Evolutionary conservation across 1,140 invertebrate species (phyloP), one percentile per base, ranked within the genome.

Genomic region (Harpegnathos saltator): DNA sequence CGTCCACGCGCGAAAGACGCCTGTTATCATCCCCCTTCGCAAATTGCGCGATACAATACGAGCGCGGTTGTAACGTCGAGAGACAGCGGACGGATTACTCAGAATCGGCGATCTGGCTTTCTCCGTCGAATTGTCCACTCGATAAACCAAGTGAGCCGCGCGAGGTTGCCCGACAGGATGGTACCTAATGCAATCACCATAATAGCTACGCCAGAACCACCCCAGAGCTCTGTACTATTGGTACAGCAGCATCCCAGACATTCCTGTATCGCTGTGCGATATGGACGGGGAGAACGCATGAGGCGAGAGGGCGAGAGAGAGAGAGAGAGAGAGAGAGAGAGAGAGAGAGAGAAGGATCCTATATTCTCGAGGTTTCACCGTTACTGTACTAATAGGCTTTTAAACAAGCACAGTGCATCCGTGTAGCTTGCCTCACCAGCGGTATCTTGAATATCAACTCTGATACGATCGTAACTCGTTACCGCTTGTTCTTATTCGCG

Each of bases 131-230:
- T 89, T 83, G 84, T 88, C 68, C 86, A 77, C 73, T 85, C 61
- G 78, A 82, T 73, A 83, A 89, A 88, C 83, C 73, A 72, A 84
- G 56, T 83, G 83, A 77, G 66, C 61, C 72, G 75, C 72, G 56
- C 69, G 68, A 65, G 72, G 77, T 80, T 88, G 58, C 66, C 59
- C 33, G 22, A 44, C 22, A 81, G 86, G 74, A 80, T 88, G 85
- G 84, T 81, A 86, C 84, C 87, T 89, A 89, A 89, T 89, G 84
- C 85, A 89, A 89, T 89, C 88, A 89, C 87, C 74, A 89, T 88
- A 86, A 88, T 89, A 81, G 88, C 88, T 81, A 63, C 61, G 81
- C 87, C 73, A 85, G 74, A 77, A 61, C 84, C 69, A 86, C 29
- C 73, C 84, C 63, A 73, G 80, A 80, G 80, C 84, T 62, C 78